phyloP scores from a whole-genome alignment of 2,113 vertebrate species.

The Bungarus multicinctus region DNA sequence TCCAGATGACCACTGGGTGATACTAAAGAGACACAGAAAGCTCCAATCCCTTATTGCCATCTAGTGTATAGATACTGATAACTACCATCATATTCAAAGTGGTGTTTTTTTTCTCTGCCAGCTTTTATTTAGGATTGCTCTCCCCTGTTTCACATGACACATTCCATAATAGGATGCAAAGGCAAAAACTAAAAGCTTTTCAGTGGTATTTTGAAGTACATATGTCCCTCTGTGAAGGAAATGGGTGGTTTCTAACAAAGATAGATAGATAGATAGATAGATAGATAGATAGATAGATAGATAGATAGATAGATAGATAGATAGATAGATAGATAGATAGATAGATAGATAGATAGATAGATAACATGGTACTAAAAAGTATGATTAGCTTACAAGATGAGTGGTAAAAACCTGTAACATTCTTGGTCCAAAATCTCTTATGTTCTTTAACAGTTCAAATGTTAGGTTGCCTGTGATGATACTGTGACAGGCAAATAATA shows the following conservation, averaged over 20 bases:
- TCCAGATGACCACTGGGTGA: neutral
- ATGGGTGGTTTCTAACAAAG: neutral
- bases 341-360: no score
- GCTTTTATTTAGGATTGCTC: neutral
- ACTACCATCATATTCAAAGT: neutral
- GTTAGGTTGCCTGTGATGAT: conserved; percentile 58
- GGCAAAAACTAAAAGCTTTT: conserved; percentile 35
- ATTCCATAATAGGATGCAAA: conserved; percentile 17
- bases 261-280: no score
- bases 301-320: no score
- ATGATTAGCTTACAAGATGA: conserved; percentile 15
- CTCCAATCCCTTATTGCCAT: neutral
- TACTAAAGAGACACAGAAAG: neutral
- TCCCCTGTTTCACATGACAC: conserved; percentile 20
- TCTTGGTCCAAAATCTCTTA: neutral
- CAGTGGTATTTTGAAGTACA: conserved; percentile 35
- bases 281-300: neutral
- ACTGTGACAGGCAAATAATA: conserved; percentile 58
- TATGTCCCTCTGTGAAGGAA: neutral
- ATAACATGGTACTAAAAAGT: conserved; percentile 44
- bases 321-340: no score
- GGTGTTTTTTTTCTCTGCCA: neutral
- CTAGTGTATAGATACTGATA: neutral
- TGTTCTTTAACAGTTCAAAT: conserved; percentile 61
- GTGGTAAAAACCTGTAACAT: neutral